Percentiles rank a stretch among this genome's conserved stretches.
Evolutionary conservation across 2,797 vertebrate species (phyloP).

Genomic region (Capromys pilorides): DNA sequence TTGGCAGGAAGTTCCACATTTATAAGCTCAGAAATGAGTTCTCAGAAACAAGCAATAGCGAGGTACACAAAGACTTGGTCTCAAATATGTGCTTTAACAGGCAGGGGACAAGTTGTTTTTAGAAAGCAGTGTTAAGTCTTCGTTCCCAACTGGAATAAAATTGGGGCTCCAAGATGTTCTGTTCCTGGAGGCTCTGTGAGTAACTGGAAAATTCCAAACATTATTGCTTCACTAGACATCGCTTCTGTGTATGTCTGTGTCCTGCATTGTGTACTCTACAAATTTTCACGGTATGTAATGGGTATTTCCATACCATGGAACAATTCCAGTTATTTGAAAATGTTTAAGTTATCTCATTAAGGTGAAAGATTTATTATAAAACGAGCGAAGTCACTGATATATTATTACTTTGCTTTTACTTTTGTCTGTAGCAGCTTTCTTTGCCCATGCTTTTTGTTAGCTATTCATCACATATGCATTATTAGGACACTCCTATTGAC

Average conservation of each 20-base stretch:
- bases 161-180: slow-evolving; percentile 1
- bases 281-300: neutral
- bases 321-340: neutral
- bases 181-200: neutral
- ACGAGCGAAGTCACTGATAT: neutral
- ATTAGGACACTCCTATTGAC: neutral
- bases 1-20: neutral
- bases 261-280: slow-evolving; percentile 23
- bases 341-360: slow-evolving; percentile 31
- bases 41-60: neutral
- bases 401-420: neutral
- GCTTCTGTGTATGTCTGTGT: neutral
- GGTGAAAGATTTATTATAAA: neutral
- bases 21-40: neutral
- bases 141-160: slow-evolving; percentile 37
- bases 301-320: neutral
- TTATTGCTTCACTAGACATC: neutral
- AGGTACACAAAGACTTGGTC: neutral
- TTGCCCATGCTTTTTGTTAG: neutral
- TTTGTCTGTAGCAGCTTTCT: neutral
- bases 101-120: neutral
- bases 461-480: neutral
- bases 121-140: neutral
- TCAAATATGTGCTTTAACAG: neutral
- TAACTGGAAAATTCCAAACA: slow-evolving; percentile 35